These are phyloP conservation scores for Tragelaphus buxtoni DNA, from an alignment of 2,113 vertebrate species.

Conservation along the genomic window DNA sequence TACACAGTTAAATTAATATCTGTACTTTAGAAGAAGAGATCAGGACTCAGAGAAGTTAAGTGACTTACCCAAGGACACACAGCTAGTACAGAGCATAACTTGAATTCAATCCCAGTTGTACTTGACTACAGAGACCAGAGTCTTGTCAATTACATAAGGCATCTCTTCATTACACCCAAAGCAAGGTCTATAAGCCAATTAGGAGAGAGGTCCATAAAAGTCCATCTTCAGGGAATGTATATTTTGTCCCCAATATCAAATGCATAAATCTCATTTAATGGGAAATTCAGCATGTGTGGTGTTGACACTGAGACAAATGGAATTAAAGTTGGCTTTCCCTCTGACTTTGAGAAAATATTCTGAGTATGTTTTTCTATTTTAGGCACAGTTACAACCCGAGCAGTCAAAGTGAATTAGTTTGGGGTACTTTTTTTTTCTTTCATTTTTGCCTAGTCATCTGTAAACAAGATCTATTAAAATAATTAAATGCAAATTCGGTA, in stretches of 20 bases:
- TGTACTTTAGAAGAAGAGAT: neutral
- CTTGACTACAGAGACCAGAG: neutral
- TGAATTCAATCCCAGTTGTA: neutral
- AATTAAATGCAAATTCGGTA: conserved; percentile 81
- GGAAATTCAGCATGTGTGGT: conserved; percentile 7
- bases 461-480: conserved; percentile 84
- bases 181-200: neutral
- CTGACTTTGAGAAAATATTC: conserved; percentile 68
- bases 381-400: conserved; percentile 69
- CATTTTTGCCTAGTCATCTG: conserved; percentile 78
- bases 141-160: neutral
- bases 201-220: neutral
- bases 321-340: conserved; percentile 65
- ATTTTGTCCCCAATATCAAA: conserved; percentile 61
- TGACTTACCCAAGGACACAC: neutral
- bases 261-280: conserved; percentile 53
- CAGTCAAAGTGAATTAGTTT: conserved; percentile 78
- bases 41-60: conserved; percentile 3
- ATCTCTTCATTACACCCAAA: neutral
- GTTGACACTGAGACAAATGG: conserved; percentile 67
- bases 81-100: neutral
- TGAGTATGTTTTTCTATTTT: conserved; percentile 74
- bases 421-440: conserved; percentile 34
- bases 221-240: neutral
- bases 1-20: neutral